phyloP scores from a whole-genome alignment of 2,113 vertebrate species.

The Desmodus rotundus region DNA sequence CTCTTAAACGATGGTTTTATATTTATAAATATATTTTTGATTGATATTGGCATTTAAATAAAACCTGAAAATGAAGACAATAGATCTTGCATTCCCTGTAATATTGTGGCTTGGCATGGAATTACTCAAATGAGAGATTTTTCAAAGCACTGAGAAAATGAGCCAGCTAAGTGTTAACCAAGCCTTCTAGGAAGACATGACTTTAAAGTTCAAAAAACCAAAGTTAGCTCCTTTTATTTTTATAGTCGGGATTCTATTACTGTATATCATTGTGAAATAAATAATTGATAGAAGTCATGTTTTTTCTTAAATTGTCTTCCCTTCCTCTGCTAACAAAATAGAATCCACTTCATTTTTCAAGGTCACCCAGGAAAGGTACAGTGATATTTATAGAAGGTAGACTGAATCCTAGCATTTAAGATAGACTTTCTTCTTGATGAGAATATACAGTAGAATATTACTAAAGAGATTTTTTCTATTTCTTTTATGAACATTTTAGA shows the following conservation, averaged over 20 bases:
- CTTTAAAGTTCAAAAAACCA: not conserved
- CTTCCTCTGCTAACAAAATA: constrained; percentile 21
- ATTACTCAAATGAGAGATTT: not conserved
- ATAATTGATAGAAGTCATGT: not conserved
- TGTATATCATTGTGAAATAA: not conserved
- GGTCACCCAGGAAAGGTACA: not conserved
- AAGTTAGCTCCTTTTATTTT: not conserved
- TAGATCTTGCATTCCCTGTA: not conserved
- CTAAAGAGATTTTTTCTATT: constrained; percentile 10
- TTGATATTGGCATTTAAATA: not conserved
- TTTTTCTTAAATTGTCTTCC: constrained; percentile 3
- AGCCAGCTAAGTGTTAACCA: not conserved
- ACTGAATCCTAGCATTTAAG: constrained; percentile 34
- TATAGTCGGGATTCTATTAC: not conserved
- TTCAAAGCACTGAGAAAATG: not conserved
- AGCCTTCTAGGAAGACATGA: not conserved
- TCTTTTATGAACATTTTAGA: constrained; percentile 14
- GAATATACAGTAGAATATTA: constrained; percentile 25
- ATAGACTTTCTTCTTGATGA: constrained; percentile 44
- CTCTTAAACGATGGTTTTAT: not conserved
- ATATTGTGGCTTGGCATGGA: not conserved
- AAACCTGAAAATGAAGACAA: not conserved
- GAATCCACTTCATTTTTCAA: constrained; percentile 25
- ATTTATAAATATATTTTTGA: not conserved
- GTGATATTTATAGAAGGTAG: constrained; percentile 40